Evolutionary conservation across 2,888 invertebrate species (phyloP).

Genomic region (Brachyptera putata): DNA sequence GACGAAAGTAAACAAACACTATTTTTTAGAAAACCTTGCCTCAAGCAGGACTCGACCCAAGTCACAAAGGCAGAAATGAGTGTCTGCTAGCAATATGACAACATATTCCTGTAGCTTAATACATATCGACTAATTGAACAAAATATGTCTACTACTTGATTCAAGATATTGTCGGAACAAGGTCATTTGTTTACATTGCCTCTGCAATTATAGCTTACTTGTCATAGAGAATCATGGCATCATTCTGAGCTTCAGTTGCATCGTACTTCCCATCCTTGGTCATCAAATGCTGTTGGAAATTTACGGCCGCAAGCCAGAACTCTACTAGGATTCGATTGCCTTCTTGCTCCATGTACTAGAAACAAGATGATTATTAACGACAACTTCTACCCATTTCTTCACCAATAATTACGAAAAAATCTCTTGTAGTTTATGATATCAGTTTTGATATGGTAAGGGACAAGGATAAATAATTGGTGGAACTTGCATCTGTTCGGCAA

Average conservation of each 20-base stretch:
- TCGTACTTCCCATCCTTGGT: constrained; percentile 55
- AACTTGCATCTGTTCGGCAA: too few relatives aligned
- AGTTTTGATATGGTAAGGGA: too few relatives aligned
- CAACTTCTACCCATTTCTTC: background rate
- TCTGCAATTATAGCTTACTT: constrained; percentile 54
- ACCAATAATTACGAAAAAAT: constrained; percentile 17
- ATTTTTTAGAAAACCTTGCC: too few relatives aligned
- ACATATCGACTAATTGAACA: background rate
- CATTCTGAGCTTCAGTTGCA: constrained; percentile 74
- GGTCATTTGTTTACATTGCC: too few relatives aligned
- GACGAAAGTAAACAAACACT: too few relatives aligned
- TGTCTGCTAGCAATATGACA: too few relatives aligned
- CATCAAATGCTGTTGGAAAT: constrained; percentile 72
- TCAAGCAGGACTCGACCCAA: too few relatives aligned
- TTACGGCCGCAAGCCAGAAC: constrained; percentile 85
- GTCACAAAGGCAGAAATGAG: too few relatives aligned
- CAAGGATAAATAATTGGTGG: too few relatives aligned
- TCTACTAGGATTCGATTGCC: constrained; percentile 71
- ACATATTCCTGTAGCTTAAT: background rate
- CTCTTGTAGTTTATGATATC: too few relatives aligned
- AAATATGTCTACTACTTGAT: background rate
- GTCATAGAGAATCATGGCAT: constrained; percentile 94
- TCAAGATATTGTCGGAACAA: background rate
- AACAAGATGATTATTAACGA: background rate
- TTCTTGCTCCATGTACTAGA: constrained; percentile 83